Evolutionary conservation across 1,140 invertebrate genomes (phyloP).

Genomic region (Drosophila azteca): DNA sequence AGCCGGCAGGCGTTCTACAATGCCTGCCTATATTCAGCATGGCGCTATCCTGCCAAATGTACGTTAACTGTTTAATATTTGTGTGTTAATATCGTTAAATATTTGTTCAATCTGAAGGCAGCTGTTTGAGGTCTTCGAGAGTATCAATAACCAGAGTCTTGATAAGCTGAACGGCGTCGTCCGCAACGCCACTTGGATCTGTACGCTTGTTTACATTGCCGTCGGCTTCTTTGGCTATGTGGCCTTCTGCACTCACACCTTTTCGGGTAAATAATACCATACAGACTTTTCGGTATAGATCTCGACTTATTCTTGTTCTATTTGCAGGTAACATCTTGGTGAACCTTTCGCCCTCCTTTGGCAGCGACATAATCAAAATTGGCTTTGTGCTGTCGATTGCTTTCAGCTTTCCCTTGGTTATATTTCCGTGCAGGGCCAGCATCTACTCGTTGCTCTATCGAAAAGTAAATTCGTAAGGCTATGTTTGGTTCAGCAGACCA

Average conservation of each 20-base stretch:
- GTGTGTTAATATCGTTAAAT: not conserved
- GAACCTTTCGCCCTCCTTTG: constrained; percentile 90
- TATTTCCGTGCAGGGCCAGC: constrained; percentile 97
- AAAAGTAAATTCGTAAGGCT: constrained; percentile 86
- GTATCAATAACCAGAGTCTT: constrained; percentile 92
- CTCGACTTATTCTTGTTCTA: not conserved
- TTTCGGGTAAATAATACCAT: constrained; percentile 88
- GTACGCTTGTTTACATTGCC: constrained; percentile 92
- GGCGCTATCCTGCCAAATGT: constrained; percentile 97
- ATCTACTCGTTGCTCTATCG: constrained; percentile 95
- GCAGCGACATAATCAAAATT: constrained; percentile 94
- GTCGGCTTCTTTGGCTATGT: constrained; percentile 98
- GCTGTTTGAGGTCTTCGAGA: constrained; percentile 97
- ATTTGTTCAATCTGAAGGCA: constrained; percentile 86
- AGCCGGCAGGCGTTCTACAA: constrained; percentile 92
- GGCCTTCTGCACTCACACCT: constrained; percentile 92
- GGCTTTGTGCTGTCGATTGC: constrained; percentile 97
- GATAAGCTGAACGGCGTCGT: constrained; percentile 95
- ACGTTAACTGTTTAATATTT: constrained; percentile 75
- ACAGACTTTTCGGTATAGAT: not conserved
- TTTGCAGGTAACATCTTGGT: constrained; percentile 94
- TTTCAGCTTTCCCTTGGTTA: constrained; percentile 97
- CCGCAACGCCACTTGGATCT: constrained; percentile 94
- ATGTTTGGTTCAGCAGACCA: not conserved
- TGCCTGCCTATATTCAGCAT: constrained; percentile 97